Evolutionary conservation across 2,113 vertebrate species (phyloP), one percentile per base, ranked within the genome.

Genomic region (Dinomys branickii): DNA sequence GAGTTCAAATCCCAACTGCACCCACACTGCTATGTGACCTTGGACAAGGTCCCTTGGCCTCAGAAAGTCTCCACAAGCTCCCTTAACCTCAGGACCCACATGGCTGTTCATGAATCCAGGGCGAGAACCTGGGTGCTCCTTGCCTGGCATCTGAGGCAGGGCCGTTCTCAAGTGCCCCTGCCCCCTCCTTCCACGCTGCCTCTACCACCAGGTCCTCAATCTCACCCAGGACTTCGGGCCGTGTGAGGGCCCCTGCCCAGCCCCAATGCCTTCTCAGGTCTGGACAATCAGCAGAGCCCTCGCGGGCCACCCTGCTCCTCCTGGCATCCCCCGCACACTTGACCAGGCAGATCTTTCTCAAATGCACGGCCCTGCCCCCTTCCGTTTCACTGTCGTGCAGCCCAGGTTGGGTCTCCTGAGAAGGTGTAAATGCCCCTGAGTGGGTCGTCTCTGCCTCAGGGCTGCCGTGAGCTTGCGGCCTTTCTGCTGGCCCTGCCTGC

Each of bases 261-360:
- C 20, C 28, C 2, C 0, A 0, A 11, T 28, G 50, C 67, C 65
- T 54, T 69, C 35, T 88, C 50, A 14, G 50, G 78, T 85, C 26
- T 38, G n/a, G 63, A 38, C 26, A 20, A 1, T 11, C 7, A 11
- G 7, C 0, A 30, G 26, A 65, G 86, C 22, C 77, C 47, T 0
- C 7, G 1, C 47, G 0, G 1, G 50, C 41, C 9, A 0, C 47
- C 50, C 28, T 26, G 67, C 71, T 13, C 1, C 50, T 28, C 50
- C n/a, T 3, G 0, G 54, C 26, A 24, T 7, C 14, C 1, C 65
- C 65, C 0, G 16, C 22, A 12, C 1, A 30, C 47, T 80, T 65
- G 3, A 2, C 26, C 54, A 14, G 28, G 44, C 59, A 50, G 41
- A 12, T 24, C 56, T 67, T 87, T 80, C 54, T 58, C 35, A 19